Evolutionary conservation across 2,888 invertebrate genomes (phyloP), one percentile per base, ranked within the genome.

Genomic region (Spisula solida): DNA sequence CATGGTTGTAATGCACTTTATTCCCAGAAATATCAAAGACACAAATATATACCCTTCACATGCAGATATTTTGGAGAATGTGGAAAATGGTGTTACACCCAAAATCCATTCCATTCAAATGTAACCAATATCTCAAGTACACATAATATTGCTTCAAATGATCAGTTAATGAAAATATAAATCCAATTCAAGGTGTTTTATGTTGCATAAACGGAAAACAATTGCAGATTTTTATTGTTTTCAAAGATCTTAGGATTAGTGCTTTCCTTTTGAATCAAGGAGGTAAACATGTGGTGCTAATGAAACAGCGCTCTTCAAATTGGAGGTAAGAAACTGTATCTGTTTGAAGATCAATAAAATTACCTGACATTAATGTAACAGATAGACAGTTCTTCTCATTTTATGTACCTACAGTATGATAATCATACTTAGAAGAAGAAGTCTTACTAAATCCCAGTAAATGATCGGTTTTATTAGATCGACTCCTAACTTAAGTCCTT

Each of bases 261-360:
- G 34, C 29, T 34, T 31, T 34, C 34, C 75, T 75, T 75, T 75
- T 75, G 75, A 75, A 34, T 31, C 34, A 18, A 34, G 12, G 34
- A 18, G 75, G 29, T 18, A 75, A 75, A 75, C 75, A 75, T 75
- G 75, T 75, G 75, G 31, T 75, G 16, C 16, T 31, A 75, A 75
- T 75, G 31, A 75, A 18, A 75, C 14, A 31, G 5, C 1, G 20
- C 75, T 75, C 75, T 75, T 75, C 34, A 75, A 75, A 75, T 75
- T 75, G 75, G 18, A 75, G 75, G 75, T 75, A 34, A 34, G 75
- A 75, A 75, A 75, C 75, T 25, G 34, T 75, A 75, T 75, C 75
- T 75, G 31, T 75, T 75, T 75, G 75, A 75, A 75, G 75, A 75
- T 75, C 75, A 75, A 75, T 75, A 75, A 75, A 75, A 75, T 75